Evolutionary conservation across 2,888 invertebrate genomes (phyloP), one percentile per base, ranked within the genome.

Genomic region (Dimorphilus gyrociliatus): DNA sequence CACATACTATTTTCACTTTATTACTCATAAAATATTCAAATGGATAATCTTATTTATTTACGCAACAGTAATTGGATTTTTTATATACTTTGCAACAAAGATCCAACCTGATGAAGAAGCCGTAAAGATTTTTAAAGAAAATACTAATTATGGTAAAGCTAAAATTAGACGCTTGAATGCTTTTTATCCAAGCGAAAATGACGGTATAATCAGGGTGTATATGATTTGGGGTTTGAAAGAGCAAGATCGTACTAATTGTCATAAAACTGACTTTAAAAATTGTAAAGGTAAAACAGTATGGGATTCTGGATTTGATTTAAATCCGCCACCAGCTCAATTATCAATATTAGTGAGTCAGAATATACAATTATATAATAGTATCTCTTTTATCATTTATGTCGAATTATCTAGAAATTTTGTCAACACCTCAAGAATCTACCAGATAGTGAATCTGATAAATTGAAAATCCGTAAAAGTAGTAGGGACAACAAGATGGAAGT

Each of bases 381-480:
- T n/a, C n/a, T n/a, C n/a, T n/a, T n/a, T n/a, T n/a, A n/a, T n/a
- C n/a, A n/a, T n/a, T n/a, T n/a, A n/a, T n/a, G n/a, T n/a, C n/a
- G n/a, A n/a, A n/a, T n/a, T n/a, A n/a, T n/a, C n/a, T n/a, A n/a
- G n/a, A 33, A 38, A 25, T 27, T 51, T 6, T 54, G 54, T 33
- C 21, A 37, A 1, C 32, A 35, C 5, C 26, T 53, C 8, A 39
- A 43, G 33, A 40, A 37, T 13, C 26, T 49, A 16, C 30, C 35
- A 4, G 33, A 34, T 13, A 30, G 21, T 2, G 31, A 36, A 13
- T 30, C 36, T 2, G 33, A 41, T 2, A 30, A 30, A 5, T 37
- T 51, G 13, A 35, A 36, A 13, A 45, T 53, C 4, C 23, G 16
- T 1, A n/a, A 25, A 2, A 34, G 27, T 16, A 7, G 24, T 3